Evolutionary conservation across 2,888 invertebrate species (phyloP), one percentile per base, ranked within the genome.

Genomic region (Sinotaia quadrata): DNA sequence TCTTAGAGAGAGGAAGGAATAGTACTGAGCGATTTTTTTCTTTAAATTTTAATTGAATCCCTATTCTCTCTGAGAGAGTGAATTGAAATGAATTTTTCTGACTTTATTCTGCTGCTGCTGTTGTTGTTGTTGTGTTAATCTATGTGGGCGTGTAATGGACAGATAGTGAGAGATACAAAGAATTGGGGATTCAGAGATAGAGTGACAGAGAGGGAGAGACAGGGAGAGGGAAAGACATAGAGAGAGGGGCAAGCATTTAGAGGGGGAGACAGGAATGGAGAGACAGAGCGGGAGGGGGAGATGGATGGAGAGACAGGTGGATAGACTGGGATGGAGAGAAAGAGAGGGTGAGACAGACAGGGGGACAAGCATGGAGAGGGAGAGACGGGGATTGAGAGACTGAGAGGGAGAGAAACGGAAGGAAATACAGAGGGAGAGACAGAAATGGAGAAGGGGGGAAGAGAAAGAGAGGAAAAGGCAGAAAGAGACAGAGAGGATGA

Each of bases 251-350:
- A 52, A 15, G 24, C 24, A 27, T n/a, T 7, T 18, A 54, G 21
- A 29, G 15, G 34, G 34, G 33, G 12, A 52, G 52, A 52, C 29
- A 63, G 33, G 36, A 18, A 34, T 21, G 27, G n/a, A 52, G 24
- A 36, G 24, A 63, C 12, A 34, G 51, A 52, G 33, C 51, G 51
- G 36, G 49, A 63, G 51, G 36, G 33, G 52, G 52, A 63, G 34
- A 52, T 24, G 56, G 12, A 65, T 52, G 56, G 41, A 54, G 37
- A 37, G 29, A 54, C n/a, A n/a, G n/a, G n/a, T n/a, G n/a, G n/a
- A n/a, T n/a, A n/a, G n/a, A n/a, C n/a, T n/a, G n/a, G n/a, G 21
- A 54, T 7, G 36, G 12, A 54, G 27, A 65, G 34, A 54, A n/a
- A 37, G 65, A 34, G 54, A 41, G 54, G 44, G 54, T 44, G 41